Conservation (phyloP, 2,797 vertebrate species). For the Chromis chromis region DNA sequence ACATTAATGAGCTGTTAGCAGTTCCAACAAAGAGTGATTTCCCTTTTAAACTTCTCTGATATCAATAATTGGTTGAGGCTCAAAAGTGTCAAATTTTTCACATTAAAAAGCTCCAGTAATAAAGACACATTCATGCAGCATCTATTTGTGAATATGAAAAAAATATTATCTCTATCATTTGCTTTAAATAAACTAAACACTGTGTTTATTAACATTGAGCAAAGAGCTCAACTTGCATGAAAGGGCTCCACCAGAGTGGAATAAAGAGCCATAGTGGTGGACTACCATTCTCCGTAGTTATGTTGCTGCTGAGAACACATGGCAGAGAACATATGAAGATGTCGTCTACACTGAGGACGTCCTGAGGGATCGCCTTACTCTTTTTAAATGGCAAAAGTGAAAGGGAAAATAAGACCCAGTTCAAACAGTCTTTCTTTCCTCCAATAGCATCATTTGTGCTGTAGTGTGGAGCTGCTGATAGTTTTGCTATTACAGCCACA, state of each 20-base stretch:
- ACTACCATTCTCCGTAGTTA: neutral
- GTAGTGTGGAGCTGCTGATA: slow-evolving; percentile 30
- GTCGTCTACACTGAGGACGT: slow-evolving; percentile 4
- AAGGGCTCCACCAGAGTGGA: neutral
- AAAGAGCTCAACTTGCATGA: neutral
- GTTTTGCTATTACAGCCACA: slow-evolving; percentile 31
- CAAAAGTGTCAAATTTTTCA: neutral
- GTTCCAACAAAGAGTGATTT: neutral
- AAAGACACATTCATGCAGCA: neutral
- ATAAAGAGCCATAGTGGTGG: neutral
- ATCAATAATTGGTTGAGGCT: neutral
- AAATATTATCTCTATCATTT: slow-evolving; percentile 1
- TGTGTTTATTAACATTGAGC: neutral
- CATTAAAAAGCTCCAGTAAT: neutral
- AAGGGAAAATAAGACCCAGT: slow-evolving; percentile 20
- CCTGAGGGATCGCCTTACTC: slow-evolving; percentile 17
- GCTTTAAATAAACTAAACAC: neutral
- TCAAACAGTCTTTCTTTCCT: slow-evolving; percentile 30
- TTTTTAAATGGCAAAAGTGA: slow-evolving; percentile 18
- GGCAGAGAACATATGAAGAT: slow-evolving; percentile 17
- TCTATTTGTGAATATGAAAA: neutral
- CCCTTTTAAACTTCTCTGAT: too few species aligned
- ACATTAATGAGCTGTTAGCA: neutral
- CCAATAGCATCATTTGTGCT: slow-evolving; percentile 41
- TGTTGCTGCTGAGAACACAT: neutral